These are phyloP conservation scores for Pseudorasbora parva DNA, from an alignment of 2,113 vertebrate species.

Conservation along the genomic window DNA sequence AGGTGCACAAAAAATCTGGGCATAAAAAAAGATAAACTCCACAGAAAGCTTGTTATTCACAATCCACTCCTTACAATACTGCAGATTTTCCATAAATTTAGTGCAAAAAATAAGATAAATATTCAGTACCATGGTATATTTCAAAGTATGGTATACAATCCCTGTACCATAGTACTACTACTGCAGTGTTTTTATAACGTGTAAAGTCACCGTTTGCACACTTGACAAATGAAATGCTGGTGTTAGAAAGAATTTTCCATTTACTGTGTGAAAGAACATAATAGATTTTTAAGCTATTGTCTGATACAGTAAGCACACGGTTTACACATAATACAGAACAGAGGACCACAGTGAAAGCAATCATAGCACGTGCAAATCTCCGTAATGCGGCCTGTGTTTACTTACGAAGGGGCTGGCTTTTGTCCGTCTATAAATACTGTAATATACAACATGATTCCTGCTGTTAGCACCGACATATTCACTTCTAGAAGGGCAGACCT, in stretches of 20 bases:
- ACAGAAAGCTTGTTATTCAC: too few relatives aligned
- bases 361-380: slow-evolving; percentile 3
- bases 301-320: slow-evolving; percentile 9
- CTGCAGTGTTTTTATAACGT: background rate
- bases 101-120: background rate
- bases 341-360: slow-evolving; percentile 20
- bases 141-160: background rate
- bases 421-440: slow-evolving; percentile 5
- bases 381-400: slow-evolving; percentile 1
- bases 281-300: slow-evolving; percentile 23
- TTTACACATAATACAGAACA: slow-evolving; percentile 10
- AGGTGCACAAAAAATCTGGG: too few relatives aligned
- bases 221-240: slow-evolving; percentile 8
- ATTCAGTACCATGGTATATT: background rate
- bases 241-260: slow-evolving; percentile 7
- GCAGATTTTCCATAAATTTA: background rate
- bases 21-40: too few relatives aligned
- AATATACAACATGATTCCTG: slow-evolving; percentile 14
- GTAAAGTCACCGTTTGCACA: background rate
- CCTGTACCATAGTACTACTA: too few relatives aligned
- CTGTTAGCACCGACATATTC: slow-evolving; percentile 25
- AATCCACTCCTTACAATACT: too few relatives aligned
- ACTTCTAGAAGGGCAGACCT: background rate
- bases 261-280: slow-evolving; percentile 1
- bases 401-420: background rate